Evolutionary conservation across 2,797 vertebrate species (phyloP), one percentile per base, ranked within the genome.

Genomic region (Epinephelus malabaricus): DNA sequence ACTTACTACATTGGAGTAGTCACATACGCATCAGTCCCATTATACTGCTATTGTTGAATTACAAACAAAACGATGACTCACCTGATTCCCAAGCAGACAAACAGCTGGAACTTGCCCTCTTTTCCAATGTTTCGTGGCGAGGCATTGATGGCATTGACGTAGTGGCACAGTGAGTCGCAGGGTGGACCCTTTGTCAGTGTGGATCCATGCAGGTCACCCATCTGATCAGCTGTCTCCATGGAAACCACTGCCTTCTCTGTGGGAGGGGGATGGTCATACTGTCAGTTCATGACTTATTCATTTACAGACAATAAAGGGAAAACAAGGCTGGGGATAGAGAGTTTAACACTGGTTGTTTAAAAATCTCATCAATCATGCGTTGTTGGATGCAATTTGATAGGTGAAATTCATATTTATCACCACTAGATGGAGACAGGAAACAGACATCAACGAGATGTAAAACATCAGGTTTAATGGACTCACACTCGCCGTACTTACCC

Each of bases 41-140:
- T 23, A 34, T 45, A 18, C 15, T 64, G 18, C 38, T 53, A 25
- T 51, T 64, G 11, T 8, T 49, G 49, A 10, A 23, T 64, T 47
- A 30, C 6, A 50, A 45, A 55, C 2, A 14, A 72, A 50, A 19
- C 8, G 1, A 30, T 15, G 6, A 64, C 89, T 93, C 65, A 99
- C 98, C 98, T 96, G 59, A 97, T 95, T 78, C 97, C 98, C 12
- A 99, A 93, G 93, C 98, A 99, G 87, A 99, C 95, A 6, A 99
- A 94, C 75, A 99, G 96, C 91, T 99, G 98, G 93, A 99, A 98
- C 88, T 99, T 99, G 47, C 98, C 98, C 0, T 99, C 98, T 89
- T 99, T 99, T 17, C 98, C 98, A 2, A 99, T 98, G 91, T 94
- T 98, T 79, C 98, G 94, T 23, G 97, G 96, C 3, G 97, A 97